A percentile compares a stretch with the other conserved stretches of the same genome.
phyloP scores from a whole-genome alignment of 1,140 invertebrate species.

The Heliothis virescens region DNA sequence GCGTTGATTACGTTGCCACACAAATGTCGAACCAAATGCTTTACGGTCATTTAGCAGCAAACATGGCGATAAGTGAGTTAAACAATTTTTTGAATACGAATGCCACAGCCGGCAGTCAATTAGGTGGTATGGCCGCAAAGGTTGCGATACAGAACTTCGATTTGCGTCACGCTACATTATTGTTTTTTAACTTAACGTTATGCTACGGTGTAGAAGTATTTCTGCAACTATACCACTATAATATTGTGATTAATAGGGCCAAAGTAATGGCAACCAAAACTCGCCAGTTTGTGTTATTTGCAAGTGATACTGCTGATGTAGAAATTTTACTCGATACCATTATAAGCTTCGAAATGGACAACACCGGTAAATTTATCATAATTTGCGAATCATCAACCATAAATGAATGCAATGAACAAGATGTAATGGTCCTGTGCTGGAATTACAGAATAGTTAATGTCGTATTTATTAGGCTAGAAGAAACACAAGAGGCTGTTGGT shows the following conservation, averaged over 20 bases:
- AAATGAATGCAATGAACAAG: slow-evolving; percentile 61
- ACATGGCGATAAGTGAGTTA: slow-evolving; percentile 54
- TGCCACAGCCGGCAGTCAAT: slow-evolving; percentile 51
- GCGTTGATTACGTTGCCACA: not conserved
- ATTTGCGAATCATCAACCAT: slow-evolving; percentile 63
- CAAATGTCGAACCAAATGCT: not conserved
- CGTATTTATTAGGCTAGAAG: slow-evolving; percentile 61
- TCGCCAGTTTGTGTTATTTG: slow-evolving; percentile 70
- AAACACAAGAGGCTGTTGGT: slow-evolving; percentile 26
- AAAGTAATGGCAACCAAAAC: slow-evolving; percentile 49
- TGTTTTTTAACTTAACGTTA: slow-evolving; percentile 67
- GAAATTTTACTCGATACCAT: slow-evolving; percentile 61
- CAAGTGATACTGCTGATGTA: slow-evolving; percentile 58
- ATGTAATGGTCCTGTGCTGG: slow-evolving; percentile 66
- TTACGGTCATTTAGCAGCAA: slow-evolving; percentile 51
- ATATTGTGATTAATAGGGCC: slow-evolving; percentile 57
- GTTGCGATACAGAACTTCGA: slow-evolving; percentile 72
- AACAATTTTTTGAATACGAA: slow-evolving; percentile 30
- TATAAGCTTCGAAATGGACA: slow-evolving; percentile 62
- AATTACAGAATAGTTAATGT: slow-evolving; percentile 69
- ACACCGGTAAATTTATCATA: slow-evolving; percentile 67
- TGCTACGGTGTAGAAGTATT: slow-evolving; percentile 62
- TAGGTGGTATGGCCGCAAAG: slow-evolving; percentile 68
- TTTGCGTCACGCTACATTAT: slow-evolving; percentile 69
- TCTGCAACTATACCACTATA: slow-evolving; percentile 48